Evolutionary conservation across 2,113 vertebrate species (phyloP).

Genomic region (Semnopithecus entellus): DNA sequence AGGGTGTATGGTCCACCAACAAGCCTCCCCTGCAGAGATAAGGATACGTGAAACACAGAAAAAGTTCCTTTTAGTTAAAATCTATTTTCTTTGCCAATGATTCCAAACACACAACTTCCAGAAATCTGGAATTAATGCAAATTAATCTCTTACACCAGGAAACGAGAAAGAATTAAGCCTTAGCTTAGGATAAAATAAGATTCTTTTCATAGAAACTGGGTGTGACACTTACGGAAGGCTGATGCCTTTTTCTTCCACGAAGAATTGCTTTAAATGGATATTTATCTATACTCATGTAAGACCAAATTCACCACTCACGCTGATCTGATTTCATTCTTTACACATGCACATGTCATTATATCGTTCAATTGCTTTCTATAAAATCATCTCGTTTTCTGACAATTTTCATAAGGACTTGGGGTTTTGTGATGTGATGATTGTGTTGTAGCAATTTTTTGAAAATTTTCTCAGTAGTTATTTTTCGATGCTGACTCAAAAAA

Average conservation of each 20-base stretch:
- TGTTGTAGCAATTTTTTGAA: not conserved
- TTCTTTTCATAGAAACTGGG: not conserved
- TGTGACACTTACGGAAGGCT: not conserved
- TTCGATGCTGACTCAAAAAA: not conserved
- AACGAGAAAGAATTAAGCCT: not conserved
- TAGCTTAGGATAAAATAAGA: not conserved
- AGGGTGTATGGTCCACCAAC: slow-evolving; percentile 93
- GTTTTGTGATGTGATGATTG: not conserved
- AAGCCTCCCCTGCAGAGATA: slow-evolving; percentile 89
- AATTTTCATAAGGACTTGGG: not conserved
- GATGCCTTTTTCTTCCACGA: not conserved
- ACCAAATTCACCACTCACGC: not conserved
- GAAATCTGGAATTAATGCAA: not conserved
- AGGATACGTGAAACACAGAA: not conserved
- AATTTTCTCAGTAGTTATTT: not conserved
- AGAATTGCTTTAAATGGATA: not conserved
- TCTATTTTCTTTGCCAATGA: not conserved
- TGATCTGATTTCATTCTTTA: not conserved
- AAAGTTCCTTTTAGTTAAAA: not conserved
- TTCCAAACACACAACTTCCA: not conserved
- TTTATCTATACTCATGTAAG: not conserved
- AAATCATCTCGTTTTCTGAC: not conserved
- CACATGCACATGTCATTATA: not conserved
- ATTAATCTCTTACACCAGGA: not conserved
- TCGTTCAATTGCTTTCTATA: not conserved